Conservation (phyloP, 1,140 invertebrate species). For the Tachypleus tridentatus region DNA sequence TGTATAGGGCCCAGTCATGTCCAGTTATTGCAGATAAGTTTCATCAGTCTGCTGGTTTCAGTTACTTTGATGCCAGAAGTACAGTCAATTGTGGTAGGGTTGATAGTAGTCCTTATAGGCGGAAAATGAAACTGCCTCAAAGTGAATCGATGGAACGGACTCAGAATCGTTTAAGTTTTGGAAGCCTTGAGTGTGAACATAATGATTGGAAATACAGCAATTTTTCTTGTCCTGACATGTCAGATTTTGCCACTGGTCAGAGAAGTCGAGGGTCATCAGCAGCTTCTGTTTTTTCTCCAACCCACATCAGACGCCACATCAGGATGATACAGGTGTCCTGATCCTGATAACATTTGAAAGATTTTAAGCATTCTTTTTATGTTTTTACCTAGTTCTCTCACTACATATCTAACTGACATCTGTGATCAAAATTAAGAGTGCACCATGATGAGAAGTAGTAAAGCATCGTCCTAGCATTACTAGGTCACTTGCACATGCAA, state of each 20-base stretch:
- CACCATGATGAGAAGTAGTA: too few species aligned
- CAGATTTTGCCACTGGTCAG: neutral
- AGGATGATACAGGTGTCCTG: constrained; percentile 22
- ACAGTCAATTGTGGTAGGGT: neutral
- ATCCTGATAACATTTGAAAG: neutral
- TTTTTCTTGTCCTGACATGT: constrained; percentile 14
- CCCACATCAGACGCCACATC: constrained; percentile 10
- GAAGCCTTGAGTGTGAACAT: constrained; percentile 18
- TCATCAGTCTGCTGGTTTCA: neutral
- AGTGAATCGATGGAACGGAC: constrained; percentile 5
- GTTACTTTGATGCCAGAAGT: neutral
- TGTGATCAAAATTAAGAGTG: too few species aligned
- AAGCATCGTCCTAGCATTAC: too few species aligned
- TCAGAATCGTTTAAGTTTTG: constrained; percentile 20
- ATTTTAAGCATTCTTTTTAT: too few species aligned
- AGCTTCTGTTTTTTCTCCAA: constrained; percentile 2
- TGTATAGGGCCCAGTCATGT: constrained; percentile 20
- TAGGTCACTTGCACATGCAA: too few species aligned
- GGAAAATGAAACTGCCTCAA: constrained; percentile 1
- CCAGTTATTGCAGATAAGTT: constrained; percentile 15
- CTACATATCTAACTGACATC: too few species aligned
- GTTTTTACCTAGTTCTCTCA: too few species aligned
- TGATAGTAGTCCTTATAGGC: neutral
- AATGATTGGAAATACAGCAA: constrained; percentile 2
- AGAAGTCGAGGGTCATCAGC: neutral